phyloP scores from a whole-genome alignment of 2,113 vertebrate species.

The Callithrix jacchus region DNA sequence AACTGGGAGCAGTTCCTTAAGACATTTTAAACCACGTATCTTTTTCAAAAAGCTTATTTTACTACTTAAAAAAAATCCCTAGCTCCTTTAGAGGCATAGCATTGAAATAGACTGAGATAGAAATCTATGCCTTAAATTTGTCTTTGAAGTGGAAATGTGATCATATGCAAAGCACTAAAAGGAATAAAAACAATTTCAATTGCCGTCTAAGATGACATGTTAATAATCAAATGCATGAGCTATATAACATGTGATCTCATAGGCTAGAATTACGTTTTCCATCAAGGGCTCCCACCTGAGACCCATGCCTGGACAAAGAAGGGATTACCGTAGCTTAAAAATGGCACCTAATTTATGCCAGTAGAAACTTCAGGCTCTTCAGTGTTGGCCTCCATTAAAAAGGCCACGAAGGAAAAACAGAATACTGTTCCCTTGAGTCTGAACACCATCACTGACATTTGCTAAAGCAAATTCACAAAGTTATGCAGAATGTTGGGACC shows the following conservation, averaged over 20 bases:
- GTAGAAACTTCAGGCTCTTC: background rate
- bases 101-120: slow-evolving; percentile 39
- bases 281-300: background rate
- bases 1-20: background rate
- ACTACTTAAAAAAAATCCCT: background rate
- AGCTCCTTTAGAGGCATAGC: slow-evolving; percentile 17
- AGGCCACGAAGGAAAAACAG: background rate
- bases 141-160: slow-evolving; percentile 45
- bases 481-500: background rate
- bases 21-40: background rate
- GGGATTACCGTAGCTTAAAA: background rate
- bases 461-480: background rate
- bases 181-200: background rate
- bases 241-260: background rate
- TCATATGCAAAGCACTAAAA: background rate
- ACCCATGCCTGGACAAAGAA: background rate
- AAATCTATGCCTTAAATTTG: slow-evolving; percentile 36
- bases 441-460: background rate
- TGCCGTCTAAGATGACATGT: slow-evolving; percentile 9
- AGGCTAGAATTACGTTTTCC: slow-evolving; percentile 7
- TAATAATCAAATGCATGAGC: background rate
- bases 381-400: background rate
- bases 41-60: slow-evolving; percentile 45
- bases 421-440: background rate
- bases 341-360: background rate